Evolutionary conservation across 2,113 vertebrate genomes (phyloP).

Genomic region (Xenus cinereus): DNA sequence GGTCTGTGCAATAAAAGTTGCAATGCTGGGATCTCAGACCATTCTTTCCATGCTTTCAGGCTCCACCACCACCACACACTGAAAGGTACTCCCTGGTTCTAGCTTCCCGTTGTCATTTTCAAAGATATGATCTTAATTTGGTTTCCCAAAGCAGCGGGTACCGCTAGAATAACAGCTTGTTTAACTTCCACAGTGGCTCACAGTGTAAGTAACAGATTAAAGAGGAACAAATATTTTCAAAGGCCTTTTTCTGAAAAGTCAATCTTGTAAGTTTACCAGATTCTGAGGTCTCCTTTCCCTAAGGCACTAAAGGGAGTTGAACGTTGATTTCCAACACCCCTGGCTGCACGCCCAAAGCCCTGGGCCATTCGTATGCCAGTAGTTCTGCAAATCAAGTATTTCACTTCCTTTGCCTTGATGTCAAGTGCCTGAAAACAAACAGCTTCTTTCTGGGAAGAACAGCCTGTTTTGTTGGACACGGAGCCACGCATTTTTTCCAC

Average conservation of each 20-base stretch:
- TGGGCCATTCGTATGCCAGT: not conserved
- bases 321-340: not conserved
- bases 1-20: not conserved
- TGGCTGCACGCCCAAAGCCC: not conserved
- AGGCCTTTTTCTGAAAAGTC: not conserved
- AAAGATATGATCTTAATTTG: not conserved
- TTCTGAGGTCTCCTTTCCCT: not conserved
- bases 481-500: not conserved
- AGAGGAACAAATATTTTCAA: not conserved
- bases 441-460: not conserved
- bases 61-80: rapidly evolving
- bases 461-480: not conserved
- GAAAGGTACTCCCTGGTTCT: not conserved
- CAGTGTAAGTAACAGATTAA: not conserved
- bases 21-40: not conserved
- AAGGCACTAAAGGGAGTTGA: not conserved
- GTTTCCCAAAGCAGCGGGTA: not conserved
- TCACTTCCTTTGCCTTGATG: not conserved
- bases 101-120: not conserved
- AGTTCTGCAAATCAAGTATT: not conserved
- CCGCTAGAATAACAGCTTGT: not conserved
- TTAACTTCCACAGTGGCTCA: not conserved
- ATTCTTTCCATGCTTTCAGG: not conserved
- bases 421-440: not conserved
- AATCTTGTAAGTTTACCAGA: not conserved